Evolutionary conservation across 1,140 invertebrate genomes (phyloP), one percentile per base, ranked within the genome.

Genomic region (Drosophila nasuta): DNA sequence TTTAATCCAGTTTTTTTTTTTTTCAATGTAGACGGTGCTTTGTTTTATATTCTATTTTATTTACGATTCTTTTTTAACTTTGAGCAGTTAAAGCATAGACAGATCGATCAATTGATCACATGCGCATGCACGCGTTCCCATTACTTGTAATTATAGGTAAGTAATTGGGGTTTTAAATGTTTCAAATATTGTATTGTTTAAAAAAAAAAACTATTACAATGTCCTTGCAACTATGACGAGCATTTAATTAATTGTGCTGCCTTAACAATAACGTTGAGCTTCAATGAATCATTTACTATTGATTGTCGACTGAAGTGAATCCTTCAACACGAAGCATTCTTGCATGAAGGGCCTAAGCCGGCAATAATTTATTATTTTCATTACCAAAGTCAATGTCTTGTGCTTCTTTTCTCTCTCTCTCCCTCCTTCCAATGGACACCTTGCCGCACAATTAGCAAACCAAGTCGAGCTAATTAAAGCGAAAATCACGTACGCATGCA

Each of bases 371-470:
- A 51, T 35, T 46, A 60, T 43, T 86, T 81, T 86, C 70, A 86
- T 86, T 86, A 67, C 78, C 81, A 86, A 86, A 86, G 82, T 86
- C 82, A 86, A 86, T 81, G 82, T 38, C 77, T 71, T 33, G 11
- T 11, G 10, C 5, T 8, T 10, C 17, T 11, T 3, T 3, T 5
- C 8, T 11, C 49, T 10, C 10, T 25, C 20, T 25, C 20, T 25
- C 20, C 20, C 20, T 25, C 10, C 0, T 10, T 33, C 1, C 6
- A 0, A 5, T 33, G 33, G 33, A 5, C 33, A 33, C 5, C 69
- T 65, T 51, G 76, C 57, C 25, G 46, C 13, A 58, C 60, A 46
- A 51, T 17, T 30, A 45, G 59, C 52, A 49, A 57, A 66, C 60
- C 66, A 52, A 33, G 66, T 46, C 67, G 43, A 75, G 70, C 62